Conservation (phyloP, 2,888 invertebrate species). For the Sisyra terminalis region DNA sequence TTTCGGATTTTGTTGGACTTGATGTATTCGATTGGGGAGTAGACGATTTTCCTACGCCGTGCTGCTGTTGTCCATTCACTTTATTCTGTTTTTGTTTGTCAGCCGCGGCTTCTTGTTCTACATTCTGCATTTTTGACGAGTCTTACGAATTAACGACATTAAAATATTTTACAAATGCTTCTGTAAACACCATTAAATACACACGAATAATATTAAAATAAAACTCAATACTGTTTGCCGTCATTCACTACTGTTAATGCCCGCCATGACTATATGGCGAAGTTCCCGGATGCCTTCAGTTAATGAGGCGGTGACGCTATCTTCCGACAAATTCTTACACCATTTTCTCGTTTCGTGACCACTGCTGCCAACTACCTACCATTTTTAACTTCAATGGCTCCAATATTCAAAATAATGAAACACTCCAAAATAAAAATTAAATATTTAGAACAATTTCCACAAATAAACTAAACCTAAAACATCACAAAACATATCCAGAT, state of each 20-base stretch:
- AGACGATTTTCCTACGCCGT: conserved; percentile 52
- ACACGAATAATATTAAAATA: too few species aligned
- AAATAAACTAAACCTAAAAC: too few species aligned
- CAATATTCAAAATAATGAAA: too few species aligned
- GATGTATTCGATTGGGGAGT: conserved; percentile 74
- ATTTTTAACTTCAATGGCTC: too few species aligned
- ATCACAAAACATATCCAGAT: too few species aligned
- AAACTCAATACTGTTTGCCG: conserved; percentile 22
- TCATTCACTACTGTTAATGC: conserved; percentile 50
- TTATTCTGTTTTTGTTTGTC: conserved; percentile 70
- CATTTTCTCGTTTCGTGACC: not conserved
- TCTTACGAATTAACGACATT: conserved; percentile 33
- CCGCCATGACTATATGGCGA: conserved; percentile 73
- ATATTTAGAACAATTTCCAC: too few species aligned
- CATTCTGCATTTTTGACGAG: conserved; percentile 84
- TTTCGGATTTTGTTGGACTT: conserved; percentile 70
- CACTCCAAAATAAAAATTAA: too few species aligned
- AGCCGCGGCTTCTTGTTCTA: conserved; percentile 56
- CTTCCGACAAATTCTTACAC: not conserved
- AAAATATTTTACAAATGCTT: conserved; percentile 19
- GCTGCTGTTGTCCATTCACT: conserved; percentile 56
- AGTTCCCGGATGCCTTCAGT: conserved; percentile 43
- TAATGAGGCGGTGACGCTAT: conserved; percentile 1
- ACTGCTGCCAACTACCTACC: too few species aligned
- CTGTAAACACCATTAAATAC: conserved; percentile 5